These are phyloP conservation scores for Apoda limacodes DNA, from an alignment of 2,888 invertebrate genomes.

Conservation along the genomic window DNA sequence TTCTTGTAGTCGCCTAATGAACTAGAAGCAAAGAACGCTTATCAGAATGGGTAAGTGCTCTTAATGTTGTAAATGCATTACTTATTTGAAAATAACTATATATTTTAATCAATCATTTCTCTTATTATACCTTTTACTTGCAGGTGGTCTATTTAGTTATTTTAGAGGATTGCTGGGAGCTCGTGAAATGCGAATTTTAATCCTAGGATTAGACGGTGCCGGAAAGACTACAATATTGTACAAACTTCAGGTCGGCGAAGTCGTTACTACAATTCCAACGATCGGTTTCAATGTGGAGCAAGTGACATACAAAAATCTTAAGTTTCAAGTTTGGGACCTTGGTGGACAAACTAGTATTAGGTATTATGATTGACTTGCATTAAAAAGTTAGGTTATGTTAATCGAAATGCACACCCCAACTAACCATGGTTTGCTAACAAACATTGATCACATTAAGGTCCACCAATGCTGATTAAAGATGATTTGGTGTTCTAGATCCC, in stretches of 20 bases:
- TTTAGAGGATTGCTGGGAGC: slow-evolving; percentile 96
- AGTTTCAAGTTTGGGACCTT: slow-evolving; percentile 99
- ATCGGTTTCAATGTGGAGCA: slow-evolving; percentile 99
- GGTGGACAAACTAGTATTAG: slow-evolving; percentile 99
- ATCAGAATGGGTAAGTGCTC: slow-evolving; percentile 53
- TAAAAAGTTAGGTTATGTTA: slow-evolving; percentile 18
- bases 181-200: slow-evolving; percentile 97
- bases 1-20: no score
- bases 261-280: slow-evolving; percentile 98
- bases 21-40: no score
- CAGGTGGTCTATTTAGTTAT: slow-evolving; percentile 96
- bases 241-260: slow-evolving; percentile 97
- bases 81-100: no score
- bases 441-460: no score
- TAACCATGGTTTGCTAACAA: no score
- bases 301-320: slow-evolving; percentile 98
- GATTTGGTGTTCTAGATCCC: no score
- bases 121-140: slow-evolving; percentile 4
- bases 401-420: no score
- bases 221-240: slow-evolving; percentile 99
- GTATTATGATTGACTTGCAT: slow-evolving; percentile 57
- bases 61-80: slow-evolving; percentile 19
- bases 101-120: slow-evolving; percentile 9
- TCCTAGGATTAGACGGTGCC: slow-evolving; percentile 97
- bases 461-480: no score